Conservation (phyloP, 2,888 invertebrate genomes). For the Steinernema scapterisci region DNA sequence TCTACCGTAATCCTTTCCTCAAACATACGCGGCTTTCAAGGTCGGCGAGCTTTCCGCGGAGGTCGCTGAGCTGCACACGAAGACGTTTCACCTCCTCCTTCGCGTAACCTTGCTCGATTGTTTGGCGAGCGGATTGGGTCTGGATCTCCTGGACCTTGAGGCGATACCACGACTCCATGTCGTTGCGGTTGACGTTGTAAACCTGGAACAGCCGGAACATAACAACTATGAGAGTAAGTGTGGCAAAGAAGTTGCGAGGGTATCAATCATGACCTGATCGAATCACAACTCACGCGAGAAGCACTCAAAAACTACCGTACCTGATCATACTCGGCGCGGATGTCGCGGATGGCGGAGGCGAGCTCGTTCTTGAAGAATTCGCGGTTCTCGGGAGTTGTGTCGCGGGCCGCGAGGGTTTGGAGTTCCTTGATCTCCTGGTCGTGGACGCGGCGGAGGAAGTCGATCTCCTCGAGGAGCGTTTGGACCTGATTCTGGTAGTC, state of each 20-base stretch:
- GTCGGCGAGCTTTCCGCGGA: conserved; percentile 69
- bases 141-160: conserved; percentile 72
- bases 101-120: conserved; percentile 70
- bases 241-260: too few relatives aligned
- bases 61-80: conserved; percentile 68
- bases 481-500: conserved; percentile 71
- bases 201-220: conserved; percentile 39
- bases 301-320: conserved; percentile 16
- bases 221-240: neutral
- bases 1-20: neutral
- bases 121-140: conserved; percentile 69
- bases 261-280: too few relatives aligned
- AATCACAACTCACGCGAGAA: neutral
- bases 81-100: conserved; percentile 70
- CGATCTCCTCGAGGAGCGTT: conserved; percentile 71
- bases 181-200: conserved; percentile 69
- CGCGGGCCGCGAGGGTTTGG: conserved; percentile 70
- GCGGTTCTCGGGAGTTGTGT: conserved; percentile 71
- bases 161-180: conserved; percentile 71
- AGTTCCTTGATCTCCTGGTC: conserved; percentile 70
- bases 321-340: conserved; percentile 67
- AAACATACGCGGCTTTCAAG: conserved; percentile 69
- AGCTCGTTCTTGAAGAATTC: conserved; percentile 73
- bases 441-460: conserved; percentile 68
- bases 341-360: conserved; percentile 71